These are phyloP conservation scores for western clawed frog (Xenopus tropicalis) DNA, from an alignment of 2,113 vertebrate genomes.

Conservation along the genomic window UCB_Xtro_10.0 CM004446.2:103887001-103887500, in stretches of 20 bases:
- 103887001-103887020: conserved; percentile 50
- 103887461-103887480: too few species aligned
- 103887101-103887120: conserved; percentile 50
- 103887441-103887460: too few species aligned
- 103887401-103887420: too few species aligned
- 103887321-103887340: too few species aligned
- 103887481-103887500: too few species aligned
- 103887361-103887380: too few species aligned
- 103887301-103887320: too few species aligned
- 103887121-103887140: background rate
- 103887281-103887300: too few species aligned
- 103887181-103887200: background rate
- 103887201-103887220: background rate
- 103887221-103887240: background rate
- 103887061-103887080: conserved; percentile 68
- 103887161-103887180: background rate
- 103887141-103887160: background rate
- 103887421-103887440: too few species aligned
- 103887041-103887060: conserved; percentile 43
- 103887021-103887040: conserved; percentile 56
- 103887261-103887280: background rate
- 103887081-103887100: conserved; percentile 69
- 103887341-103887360: too few species aligned
- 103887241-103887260: background rate
- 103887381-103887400: too few species aligned